Percentiles rank a stretch among this genome's conserved stretches.
These are phyloP conservation scores for Cataglyphis hispanica DNA, from an alignment of 1,140 invertebrate genomes.

Conservation along the genomic window DNA sequence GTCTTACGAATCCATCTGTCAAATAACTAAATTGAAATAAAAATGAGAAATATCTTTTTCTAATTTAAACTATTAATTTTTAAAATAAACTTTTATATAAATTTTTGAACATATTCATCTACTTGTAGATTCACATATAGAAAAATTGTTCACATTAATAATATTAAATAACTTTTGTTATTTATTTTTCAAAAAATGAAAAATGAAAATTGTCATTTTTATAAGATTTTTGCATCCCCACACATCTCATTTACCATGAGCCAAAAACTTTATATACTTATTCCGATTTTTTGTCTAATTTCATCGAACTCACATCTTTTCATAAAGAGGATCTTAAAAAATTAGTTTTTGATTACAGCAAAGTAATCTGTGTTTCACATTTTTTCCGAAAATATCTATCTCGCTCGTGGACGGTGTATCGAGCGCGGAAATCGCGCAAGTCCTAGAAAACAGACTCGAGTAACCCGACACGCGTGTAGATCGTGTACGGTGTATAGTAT, in stretches of 20 bases:
- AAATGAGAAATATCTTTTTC: background rate
- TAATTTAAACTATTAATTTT: no score
- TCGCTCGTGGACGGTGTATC: background rate
- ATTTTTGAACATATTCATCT: no score
- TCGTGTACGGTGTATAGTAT: slow-evolving; percentile 25
- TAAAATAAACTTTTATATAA: no score
- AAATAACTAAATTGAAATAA: background rate
- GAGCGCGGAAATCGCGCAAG: slow-evolving; percentile 9
- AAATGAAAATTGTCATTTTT: background rate
- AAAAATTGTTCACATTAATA: background rate
- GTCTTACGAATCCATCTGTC: background rate
- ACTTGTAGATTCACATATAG: no score
- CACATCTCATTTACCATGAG: background rate
- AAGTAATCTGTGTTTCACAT: no score
- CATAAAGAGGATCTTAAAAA: background rate
- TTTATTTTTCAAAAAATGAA: background rate
- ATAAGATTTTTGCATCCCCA: background rate
- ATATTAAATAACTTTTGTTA: background rate
- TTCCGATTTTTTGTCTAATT: background rate
- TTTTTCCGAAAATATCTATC: no score
- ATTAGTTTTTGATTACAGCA: no score
- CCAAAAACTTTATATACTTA: background rate
- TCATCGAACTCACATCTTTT: background rate
- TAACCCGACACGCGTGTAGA: slow-evolving; percentile 43
- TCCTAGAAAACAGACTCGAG: slow-evolving; percentile 36